Percentiles rank a stretch among this genome's conserved stretches.
Conservation (phyloP, 1,140 invertebrate genomes). For the Leptestheria dahalacensis region DNA sequence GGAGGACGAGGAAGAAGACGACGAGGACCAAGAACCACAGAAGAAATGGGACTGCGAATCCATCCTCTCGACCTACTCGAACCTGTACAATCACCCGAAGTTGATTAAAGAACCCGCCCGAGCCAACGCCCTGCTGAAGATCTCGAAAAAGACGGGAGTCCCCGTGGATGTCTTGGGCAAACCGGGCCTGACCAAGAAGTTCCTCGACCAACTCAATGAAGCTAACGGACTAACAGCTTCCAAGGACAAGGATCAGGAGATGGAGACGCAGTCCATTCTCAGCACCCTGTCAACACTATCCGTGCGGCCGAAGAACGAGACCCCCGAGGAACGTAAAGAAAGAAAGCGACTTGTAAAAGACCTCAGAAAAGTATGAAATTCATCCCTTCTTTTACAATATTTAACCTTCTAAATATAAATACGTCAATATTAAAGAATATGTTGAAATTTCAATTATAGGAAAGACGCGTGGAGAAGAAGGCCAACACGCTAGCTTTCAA, state of each 20-base stretch:
- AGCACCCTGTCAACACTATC: slow-evolving; percentile 53
- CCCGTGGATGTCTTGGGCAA: slow-evolving; percentile 44
- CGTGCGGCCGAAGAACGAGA: slow-evolving; percentile 64
- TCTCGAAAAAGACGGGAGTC: slow-evolving; percentile 53
- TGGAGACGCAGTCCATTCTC: slow-evolving; percentile 44
- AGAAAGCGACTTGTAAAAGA: slow-evolving; percentile 70
- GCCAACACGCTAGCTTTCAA: slow-evolving; percentile 71
- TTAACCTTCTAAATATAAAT: too few species aligned
- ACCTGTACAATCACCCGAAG: slow-evolving; percentile 78
- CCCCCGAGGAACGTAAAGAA: slow-evolving; percentile 56
- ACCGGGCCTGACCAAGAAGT: slow-evolving; percentile 46
- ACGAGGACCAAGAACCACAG: slow-evolving; percentile 41
- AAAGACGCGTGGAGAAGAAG: slow-evolving; percentile 73
- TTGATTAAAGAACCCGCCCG: slow-evolving; percentile 53
- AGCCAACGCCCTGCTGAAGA: too few species aligned
- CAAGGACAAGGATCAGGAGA: slow-evolving; percentile 12
- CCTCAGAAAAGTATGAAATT: slow-evolving; percentile 44
- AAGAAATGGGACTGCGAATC: slow-evolving; percentile 88
- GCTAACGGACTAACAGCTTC: slow-evolving; percentile 28
- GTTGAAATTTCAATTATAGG: slow-evolving; percentile 31
- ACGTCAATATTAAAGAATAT: slow-evolving; percentile 3
- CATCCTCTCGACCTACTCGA: slow-evolving; percentile 77
- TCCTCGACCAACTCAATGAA: slow-evolving; percentile 45
- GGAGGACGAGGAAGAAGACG: slow-evolving; percentile 37
- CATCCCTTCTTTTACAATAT: not conserved